Percentiles rank a stretch among this genome's conserved stretches.
These are phyloP conservation scores for Ictalurus furcatus DNA, from an alignment of 2,113 vertebrate genomes.

Conservation along the genomic window DNA sequence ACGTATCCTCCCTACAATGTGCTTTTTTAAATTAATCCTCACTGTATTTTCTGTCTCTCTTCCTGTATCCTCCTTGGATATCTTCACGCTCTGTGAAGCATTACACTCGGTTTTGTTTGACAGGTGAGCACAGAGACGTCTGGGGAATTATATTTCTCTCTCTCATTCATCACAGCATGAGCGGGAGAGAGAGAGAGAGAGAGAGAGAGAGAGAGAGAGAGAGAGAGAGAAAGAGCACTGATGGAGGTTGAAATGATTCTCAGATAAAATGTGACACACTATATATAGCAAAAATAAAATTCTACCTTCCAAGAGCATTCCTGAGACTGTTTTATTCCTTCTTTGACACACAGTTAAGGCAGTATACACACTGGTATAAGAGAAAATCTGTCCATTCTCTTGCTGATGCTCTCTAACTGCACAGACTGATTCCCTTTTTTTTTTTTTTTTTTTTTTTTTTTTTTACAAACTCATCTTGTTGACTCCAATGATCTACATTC, in stretches of 20 bases:
- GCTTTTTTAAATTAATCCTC: constrained; percentile 9
- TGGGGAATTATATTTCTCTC: constrained; percentile 10
- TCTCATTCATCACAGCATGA: background rate
- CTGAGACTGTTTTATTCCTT: background rate
- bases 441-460: too few relatives aligned
- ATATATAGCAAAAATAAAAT: background rate
- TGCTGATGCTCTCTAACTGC: background rate
- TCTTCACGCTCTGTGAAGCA: constrained; percentile 36
- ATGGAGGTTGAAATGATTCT: constrained; percentile 15
- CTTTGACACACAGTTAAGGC: background rate
- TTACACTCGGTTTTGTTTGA: constrained; percentile 41
- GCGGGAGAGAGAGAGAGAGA: background rate
- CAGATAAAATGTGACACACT: background rate
- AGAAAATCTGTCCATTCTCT: background rate
- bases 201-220: constrained; percentile 20
- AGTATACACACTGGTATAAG: background rate
- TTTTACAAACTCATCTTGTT: background rate
- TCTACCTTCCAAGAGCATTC: background rate
- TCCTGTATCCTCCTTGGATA: constrained; percentile 16
- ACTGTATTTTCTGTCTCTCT: background rate
- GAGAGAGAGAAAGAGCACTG: background rate
- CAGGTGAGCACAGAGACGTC: constrained; percentile 31
- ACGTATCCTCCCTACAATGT: background rate
- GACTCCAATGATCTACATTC: background rate
- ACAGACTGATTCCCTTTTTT: background rate